These are phyloP conservation scores for Bolborhynchus lineola DNA, from an alignment of 2,113 vertebrate genomes.

Conservation along the genomic window DNA sequence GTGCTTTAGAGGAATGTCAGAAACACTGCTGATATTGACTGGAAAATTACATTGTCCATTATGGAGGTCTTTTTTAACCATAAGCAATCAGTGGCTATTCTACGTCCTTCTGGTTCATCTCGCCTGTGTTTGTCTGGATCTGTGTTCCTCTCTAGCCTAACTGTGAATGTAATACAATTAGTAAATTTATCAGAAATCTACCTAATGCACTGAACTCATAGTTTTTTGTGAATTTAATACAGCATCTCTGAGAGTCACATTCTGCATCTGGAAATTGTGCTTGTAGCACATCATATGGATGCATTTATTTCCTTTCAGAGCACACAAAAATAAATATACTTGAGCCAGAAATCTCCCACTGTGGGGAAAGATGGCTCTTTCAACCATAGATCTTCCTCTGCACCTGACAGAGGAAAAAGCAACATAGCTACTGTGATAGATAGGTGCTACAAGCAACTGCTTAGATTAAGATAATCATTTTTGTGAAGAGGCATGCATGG, in stretches of 20 bases:
- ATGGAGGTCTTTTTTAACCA: background rate
- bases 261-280: background rate
- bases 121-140: background rate
- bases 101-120: background rate
- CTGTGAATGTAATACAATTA: background rate
- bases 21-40: background rate
- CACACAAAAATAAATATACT: background rate
- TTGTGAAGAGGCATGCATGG: background rate
- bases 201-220: background rate
- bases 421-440: background rate
- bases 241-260: background rate
- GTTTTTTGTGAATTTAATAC: background rate
- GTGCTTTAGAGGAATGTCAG: background rate
- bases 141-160: background rate
- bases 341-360: background rate
- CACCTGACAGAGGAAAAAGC: background rate
- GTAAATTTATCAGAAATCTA: background rate
- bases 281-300: background rate
- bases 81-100: background rate
- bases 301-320: background rate
- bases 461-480: background rate
- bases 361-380: background rate
- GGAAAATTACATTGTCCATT: background rate
- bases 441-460: background rate
- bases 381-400: background rate